Evolutionary conservation across 2,797 vertebrate genomes (phyloP), one percentile per base, ranked within the genome.

Genomic region (Gila robusta): DNA sequence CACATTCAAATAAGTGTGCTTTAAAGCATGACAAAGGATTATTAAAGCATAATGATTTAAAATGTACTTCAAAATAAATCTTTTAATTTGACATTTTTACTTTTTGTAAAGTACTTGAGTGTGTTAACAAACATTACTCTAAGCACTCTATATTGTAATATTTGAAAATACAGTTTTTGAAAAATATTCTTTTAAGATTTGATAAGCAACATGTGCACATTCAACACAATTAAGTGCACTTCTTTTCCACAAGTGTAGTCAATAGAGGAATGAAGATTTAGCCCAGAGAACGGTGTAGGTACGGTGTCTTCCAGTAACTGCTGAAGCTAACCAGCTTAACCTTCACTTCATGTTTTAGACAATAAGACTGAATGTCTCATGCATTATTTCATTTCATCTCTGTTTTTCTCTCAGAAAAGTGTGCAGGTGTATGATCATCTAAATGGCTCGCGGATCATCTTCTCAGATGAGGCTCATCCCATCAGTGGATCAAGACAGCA

Each of bases 361-460:
- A 73, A 73, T 2, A 70, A 70, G 32, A 21, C 70, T 26, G n/a
- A 72, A 47, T 26, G 14, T 73, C n/a, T 72, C 23, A 28, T 17
- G 6, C 41, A 73, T 37, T 6, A n/a, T 37, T 37, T 37, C 16
- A 11, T 39, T 26, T 59, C 32, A 32, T 39, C 37, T 88, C 80
- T 93, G 79, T 91, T 89, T 87, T 85, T 73, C 3, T 83, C 87
- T 62, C 79, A 94, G 94, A 93, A 93, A 74, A 87, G 72, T 69
- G 73, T 59, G 69, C 93, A 94, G 86, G 92, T 87, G 81, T 90
- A 80, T 52, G 91, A 87, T 49, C 89, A 92, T 91, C 88, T 89
- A 5, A 92, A 94, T 83, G 94, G 94, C 90, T 94, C 94, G 16
- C 88, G 73, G 90, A 91, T 92, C 11, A 19, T 92, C 86, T 92